phyloP scores from a whole-genome alignment of 2,888 invertebrate species.

The Campoplex capitator region DNA sequence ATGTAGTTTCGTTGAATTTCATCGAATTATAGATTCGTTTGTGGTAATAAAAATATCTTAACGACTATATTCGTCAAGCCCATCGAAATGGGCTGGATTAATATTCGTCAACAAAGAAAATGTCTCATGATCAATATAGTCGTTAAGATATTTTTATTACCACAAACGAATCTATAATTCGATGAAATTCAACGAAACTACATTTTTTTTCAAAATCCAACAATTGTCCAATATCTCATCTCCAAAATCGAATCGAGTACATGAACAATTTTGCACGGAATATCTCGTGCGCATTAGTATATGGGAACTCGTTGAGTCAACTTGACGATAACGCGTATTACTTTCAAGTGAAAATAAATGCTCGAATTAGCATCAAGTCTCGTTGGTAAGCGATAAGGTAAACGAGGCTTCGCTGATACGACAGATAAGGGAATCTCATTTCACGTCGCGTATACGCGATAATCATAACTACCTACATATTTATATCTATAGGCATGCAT shows the following conservation, averaged over 20 bases:
- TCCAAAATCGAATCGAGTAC: too few species aligned
- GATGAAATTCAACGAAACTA: neutral
- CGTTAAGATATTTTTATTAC: neutral
- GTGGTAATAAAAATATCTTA: neutral
- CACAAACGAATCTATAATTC: neutral
- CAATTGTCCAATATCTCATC: neutral
- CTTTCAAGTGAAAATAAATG: constrained; percentile 78
- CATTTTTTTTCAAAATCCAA: neutral
- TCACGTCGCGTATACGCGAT: constrained; percentile 57
- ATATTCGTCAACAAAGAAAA: neutral
- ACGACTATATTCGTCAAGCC: too few species aligned
- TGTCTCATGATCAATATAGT: neutral
- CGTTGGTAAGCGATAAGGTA: constrained; percentile 76
- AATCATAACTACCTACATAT: constrained; percentile 30
- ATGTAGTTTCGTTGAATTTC: neutral
- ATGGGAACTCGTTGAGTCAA: constrained; percentile 41
- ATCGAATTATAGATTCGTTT: neutral
- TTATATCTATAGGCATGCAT: neutral
- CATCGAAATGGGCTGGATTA: too few species aligned
- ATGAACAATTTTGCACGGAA: constrained; percentile 14
- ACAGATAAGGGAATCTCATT: constrained; percentile 79
- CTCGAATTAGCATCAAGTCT: constrained; percentile 80
- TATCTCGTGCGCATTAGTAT: constrained; percentile 24
- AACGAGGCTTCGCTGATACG: constrained; percentile 74
- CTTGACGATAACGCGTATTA: constrained; percentile 71